These are phyloP conservation scores for Drosophila oshimai DNA, from an alignment of 1,140 invertebrate genomes.

Conservation along the genomic window DNA sequence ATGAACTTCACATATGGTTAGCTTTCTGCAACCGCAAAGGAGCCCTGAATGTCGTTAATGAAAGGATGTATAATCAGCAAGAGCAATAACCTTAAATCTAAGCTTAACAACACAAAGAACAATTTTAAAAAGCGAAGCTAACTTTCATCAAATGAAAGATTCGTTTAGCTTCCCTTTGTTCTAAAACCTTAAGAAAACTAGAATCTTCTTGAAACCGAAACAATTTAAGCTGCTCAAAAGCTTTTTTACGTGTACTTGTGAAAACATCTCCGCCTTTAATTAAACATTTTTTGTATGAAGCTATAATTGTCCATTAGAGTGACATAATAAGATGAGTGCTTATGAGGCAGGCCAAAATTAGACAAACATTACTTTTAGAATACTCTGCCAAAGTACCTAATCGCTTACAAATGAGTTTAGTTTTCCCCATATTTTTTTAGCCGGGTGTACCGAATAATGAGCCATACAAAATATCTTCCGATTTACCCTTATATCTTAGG, in stretches of 20 bases:
- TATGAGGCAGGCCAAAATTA: background rate
- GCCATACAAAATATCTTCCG: too few relatives aligned
- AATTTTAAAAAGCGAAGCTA: background rate
- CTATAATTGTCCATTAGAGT: conserved; percentile 20
- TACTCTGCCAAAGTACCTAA: too few relatives aligned
- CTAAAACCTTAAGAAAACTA: conserved; percentile 8
- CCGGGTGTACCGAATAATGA: too few relatives aligned
- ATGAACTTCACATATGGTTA: background rate
- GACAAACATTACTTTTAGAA: background rate
- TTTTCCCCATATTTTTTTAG: too few relatives aligned
- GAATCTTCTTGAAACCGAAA: conserved; percentile 36
- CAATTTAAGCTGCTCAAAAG: conserved; percentile 9
- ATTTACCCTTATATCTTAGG: too few relatives aligned
- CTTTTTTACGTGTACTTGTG: background rate
- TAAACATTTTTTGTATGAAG: conserved; percentile 10
- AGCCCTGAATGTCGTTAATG: conserved; percentile 17
- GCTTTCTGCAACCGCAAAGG: conserved; percentile 21
- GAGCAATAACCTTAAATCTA: background rate
- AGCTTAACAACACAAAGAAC: background rate
- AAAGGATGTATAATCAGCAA: background rate
- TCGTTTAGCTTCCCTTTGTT: conserved; percentile 12
- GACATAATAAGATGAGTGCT: conserved; percentile 6
- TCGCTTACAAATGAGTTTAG: too few relatives aligned
- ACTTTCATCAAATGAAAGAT: background rate
- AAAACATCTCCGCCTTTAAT: conserved; percentile 21